Conservation (phyloP, 2,888 invertebrate species). For the Ichneumon xanthorius region DNA sequence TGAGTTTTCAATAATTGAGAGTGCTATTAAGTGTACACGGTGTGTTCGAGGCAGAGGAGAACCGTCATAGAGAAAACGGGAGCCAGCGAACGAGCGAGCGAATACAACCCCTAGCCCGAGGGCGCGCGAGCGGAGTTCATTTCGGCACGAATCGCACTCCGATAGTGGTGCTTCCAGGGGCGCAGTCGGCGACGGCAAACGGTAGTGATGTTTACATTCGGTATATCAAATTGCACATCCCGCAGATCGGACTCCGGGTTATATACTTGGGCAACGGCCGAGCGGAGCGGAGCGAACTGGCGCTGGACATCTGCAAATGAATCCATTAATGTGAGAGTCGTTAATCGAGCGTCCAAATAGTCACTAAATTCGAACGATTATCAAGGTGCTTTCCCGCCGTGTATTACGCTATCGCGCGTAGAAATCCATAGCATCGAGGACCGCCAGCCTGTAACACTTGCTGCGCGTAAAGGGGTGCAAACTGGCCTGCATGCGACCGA, state of each 20-base stretch:
- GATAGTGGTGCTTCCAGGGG: slow-evolving; percentile 39
- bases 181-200: slow-evolving; percentile 45
- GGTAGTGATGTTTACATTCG: slow-evolving; percentile 22
- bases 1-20: background rate
- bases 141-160: slow-evolving; percentile 48
- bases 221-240: background rate
- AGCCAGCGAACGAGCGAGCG: background rate
- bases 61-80: background rate
- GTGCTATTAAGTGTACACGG: background rate
- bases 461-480: background rate
- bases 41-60: slow-evolving; percentile 1
- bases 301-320: slow-evolving; percentile 36
- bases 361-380: slow-evolving; percentile 43
- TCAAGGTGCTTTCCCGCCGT: slow-evolving; percentile 10
- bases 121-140: slow-evolving; percentile 45
- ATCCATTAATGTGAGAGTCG: slow-evolving; percentile 52
- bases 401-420: slow-evolving; percentile 30
- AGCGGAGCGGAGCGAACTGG: slow-evolving; percentile 33
- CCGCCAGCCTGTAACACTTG: background rate
- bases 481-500: slow-evolving; percentile 1
- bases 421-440: background rate
- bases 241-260: background rate
- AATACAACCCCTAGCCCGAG: slow-evolving; percentile 10
- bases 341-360: slow-evolving; percentile 53
- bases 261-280: slow-evolving; percentile 7